Percentiles rank a stretch among this genome's conserved stretches.
phyloP scores from a whole-genome alignment of 2,113 vertebrate genomes.

The Piprites chloris region DNA sequence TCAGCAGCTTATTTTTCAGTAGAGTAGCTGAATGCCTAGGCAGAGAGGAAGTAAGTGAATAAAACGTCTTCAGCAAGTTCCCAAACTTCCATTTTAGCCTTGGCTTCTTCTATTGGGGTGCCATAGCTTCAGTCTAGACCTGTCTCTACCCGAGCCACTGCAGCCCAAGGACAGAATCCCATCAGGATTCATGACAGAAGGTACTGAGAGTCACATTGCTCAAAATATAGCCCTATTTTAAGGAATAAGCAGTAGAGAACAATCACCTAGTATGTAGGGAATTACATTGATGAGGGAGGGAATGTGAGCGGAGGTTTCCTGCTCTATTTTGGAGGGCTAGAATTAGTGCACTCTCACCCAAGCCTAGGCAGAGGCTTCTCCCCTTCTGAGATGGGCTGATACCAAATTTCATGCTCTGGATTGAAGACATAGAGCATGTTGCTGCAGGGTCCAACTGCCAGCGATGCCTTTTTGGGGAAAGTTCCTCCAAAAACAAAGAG shows the following conservation, averaged over 20 bases:
- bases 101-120: background rate
- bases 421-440: slow-evolving; percentile 87
- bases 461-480: slow-evolving; percentile 49
- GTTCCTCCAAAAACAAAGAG: slow-evolving; percentile 88
- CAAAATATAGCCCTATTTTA: background rate
- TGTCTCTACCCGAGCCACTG: background rate
- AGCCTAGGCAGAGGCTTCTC: slow-evolving; percentile 82
- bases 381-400: slow-evolving; percentile 89
- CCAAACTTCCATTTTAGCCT: background rate
- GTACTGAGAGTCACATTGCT: background rate
- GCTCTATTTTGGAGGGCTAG: background rate
- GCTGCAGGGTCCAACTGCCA: slow-evolving; percentile 73
- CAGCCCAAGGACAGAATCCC: background rate
- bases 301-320: background rate
- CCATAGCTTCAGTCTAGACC: background rate
- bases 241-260: background rate
- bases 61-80: background rate
- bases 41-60: background rate
- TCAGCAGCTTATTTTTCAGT: slow-evolving; percentile 79
- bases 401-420: slow-evolving; percentile 89
- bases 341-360: slow-evolving; percentile 74
- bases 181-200: background rate
- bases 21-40: slow-evolving; percentile 81
- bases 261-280: background rate
- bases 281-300: background rate